phyloP scores from a whole-genome alignment of 2,113 vertebrate genomes.

The Platichthys flesus region DNA sequence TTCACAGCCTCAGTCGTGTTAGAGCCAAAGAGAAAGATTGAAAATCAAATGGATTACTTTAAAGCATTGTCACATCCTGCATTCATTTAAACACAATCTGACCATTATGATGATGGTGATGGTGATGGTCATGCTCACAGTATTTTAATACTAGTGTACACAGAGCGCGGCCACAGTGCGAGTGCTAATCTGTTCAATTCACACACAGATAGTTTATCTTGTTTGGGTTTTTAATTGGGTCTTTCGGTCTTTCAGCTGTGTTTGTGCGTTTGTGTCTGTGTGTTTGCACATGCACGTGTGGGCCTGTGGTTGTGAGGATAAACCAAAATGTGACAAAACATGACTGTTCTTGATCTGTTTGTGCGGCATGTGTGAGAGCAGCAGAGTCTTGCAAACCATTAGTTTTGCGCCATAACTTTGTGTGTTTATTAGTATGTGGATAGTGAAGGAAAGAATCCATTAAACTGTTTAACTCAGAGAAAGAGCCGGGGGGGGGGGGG shows the following conservation, averaged over 20 bases:
- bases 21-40: background rate
- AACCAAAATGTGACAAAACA: conserved; percentile 43
- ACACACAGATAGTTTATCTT: conserved; percentile 27
- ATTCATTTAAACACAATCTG: conserved; percentile 31
- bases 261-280: background rate
- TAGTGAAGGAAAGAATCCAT: conserved; percentile 39
- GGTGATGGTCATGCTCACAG: conserved; percentile 14
- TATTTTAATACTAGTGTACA: conserved; percentile 32
- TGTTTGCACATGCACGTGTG: conserved; percentile 22
- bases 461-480: conserved; percentile 40
- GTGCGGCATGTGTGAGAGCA: conserved; percentile 4
- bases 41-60: conserved; percentile 10
- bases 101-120: conserved; percentile 18
- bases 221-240: conserved; percentile 36
- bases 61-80: conserved; percentile 9
- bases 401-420: conserved; percentile 13
- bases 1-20: conserved; percentile 2
- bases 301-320: conserved; percentile 43
- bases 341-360: conserved; percentile 35
- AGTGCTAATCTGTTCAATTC: conserved; percentile 38
- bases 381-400: conserved; percentile 32
- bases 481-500: too few relatives aligned
- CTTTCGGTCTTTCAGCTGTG: conserved; percentile 24
- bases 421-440: conserved; percentile 25
- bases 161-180: conserved; percentile 11